Conservation (phyloP, 1,140 invertebrate species). For the Achroia grisella region DNA sequence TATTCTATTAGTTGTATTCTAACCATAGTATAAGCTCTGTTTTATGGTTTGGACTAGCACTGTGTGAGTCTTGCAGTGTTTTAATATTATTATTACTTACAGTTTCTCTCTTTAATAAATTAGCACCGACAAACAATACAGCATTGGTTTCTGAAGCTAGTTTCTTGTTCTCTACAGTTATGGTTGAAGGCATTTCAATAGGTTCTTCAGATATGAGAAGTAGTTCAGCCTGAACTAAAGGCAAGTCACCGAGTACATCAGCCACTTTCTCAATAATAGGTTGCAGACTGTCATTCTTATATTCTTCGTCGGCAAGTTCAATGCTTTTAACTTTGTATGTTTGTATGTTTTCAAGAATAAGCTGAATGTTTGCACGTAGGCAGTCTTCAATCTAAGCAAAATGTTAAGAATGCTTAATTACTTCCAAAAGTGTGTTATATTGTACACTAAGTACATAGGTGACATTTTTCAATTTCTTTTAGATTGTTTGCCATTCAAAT, state of each 20-base stretch:
- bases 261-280: slow-evolving; percentile 72
- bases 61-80: too few species aligned
- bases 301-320: slow-evolving; percentile 76
- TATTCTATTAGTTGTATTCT: too few species aligned
- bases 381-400: slow-evolving; percentile 58
- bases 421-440: too few species aligned
- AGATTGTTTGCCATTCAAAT: too few species aligned
- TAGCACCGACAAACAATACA: slow-evolving; percentile 73
- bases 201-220: slow-evolving; percentile 58
- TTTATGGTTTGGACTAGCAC: too few species aligned
- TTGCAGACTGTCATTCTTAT: slow-evolving; percentile 54
- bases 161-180: slow-evolving; percentile 78
- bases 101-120: slow-evolving; percentile 47
- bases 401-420: too few species aligned
- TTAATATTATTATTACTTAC: slow-evolving; percentile 23
- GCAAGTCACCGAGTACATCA: slow-evolving; percentile 76
- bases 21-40: too few species aligned
- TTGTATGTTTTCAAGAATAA: slow-evolving; percentile 85
- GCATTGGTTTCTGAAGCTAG: slow-evolving; percentile 74
- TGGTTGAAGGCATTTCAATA: slow-evolving; percentile 62
- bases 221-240: slow-evolving; percentile 77
- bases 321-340: slow-evolving; percentile 82
- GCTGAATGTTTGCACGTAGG: slow-evolving; percentile 77
- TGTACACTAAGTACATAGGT: too few species aligned
- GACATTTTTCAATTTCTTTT: too few species aligned